phyloP scores from a whole-genome alignment of 1,140 invertebrate genomes.

The Cyphomyrmex costatus region DNA sequence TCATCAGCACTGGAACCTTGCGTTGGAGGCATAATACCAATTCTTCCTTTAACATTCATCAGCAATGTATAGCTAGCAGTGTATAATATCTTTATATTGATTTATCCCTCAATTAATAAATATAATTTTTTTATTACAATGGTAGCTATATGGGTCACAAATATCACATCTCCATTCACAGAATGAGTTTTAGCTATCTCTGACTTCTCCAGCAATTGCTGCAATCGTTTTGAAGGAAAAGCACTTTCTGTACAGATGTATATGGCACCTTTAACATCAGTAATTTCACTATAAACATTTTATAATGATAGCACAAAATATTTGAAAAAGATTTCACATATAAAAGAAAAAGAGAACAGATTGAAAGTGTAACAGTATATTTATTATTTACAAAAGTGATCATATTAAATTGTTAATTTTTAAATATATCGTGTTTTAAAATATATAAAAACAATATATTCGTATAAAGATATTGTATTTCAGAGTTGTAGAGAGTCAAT shows the following conservation, averaged over 20 bases:
- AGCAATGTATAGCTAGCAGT: not conserved
- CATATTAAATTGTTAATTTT: conserved; percentile 9
- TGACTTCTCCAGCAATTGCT: conserved; percentile 84
- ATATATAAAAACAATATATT: too few species aligned
- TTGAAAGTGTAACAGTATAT: not conserved
- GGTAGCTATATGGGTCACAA: conserved; percentile 87
- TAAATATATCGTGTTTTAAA: not conserved
- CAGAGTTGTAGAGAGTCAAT: not conserved
- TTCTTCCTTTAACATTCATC: conserved; percentile 85
- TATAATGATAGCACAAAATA: conserved; percentile 17
- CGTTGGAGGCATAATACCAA: conserved; percentile 88
- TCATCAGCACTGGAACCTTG: conserved; percentile 86
- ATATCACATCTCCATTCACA: conserved; percentile 86
- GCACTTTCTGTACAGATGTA: conserved; percentile 93
- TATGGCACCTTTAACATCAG: conserved; percentile 87
- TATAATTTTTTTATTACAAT: conserved; percentile 77
- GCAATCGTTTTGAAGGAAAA: conserved; percentile 91
- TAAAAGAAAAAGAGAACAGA: not conserved
- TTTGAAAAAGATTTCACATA: conserved; percentile 4
- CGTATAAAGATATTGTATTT: not conserved
- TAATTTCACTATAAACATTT: not conserved
- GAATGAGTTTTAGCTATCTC: conserved; percentile 78
- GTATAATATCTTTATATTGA: not conserved
- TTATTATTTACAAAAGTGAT: conserved; percentile 16
- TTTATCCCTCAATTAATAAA: conserved; percentile 40